Evolutionary conservation across 1,140 invertebrate species (phyloP), one percentile per base, ranked within the genome.

Genomic region (Sinonovacula constricta): DNA sequence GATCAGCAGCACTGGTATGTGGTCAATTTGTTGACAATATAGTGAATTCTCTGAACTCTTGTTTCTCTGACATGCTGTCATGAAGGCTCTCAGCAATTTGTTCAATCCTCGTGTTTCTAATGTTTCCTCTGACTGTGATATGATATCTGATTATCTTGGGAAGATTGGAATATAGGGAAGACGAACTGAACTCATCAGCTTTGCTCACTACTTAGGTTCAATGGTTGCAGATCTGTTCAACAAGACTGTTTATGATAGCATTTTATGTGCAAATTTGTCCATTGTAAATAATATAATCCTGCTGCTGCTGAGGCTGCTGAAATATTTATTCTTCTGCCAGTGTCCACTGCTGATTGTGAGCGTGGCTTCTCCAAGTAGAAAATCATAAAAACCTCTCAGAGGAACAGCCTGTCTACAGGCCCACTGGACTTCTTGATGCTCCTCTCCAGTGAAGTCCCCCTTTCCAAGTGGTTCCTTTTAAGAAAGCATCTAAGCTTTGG

Each of bases 301-400:
- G 60, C 60, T 24, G 7, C 60, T 36, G 60, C 60, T 36, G 33
- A 63, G 60, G 60, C 60, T 63, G 30, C 60, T 12, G 33, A 63
- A 24, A 4, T 31, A 22, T 36, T 63, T 14, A 31, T 63, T 63
- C 3, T 22, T 36, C 31, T 63, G 2, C 60, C 60, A 2, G n/a
- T 36, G 7, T 63, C 60, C 33, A 63, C 60, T 3, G 31, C 60
- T 36, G 60, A 63, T 34, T 63, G 60, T 39, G 60, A 63, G 33
- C 3, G 60, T 5, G 60, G 22, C n/a, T 63, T 63, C 24, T 59
- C 57, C 4, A 59, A 59, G 57, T 31, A 59, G 57, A 59, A 59
- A 10, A 3, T 59, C 4, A 59, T 59, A 10, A 59, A 59, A n/a
- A 59, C 57, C 24, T 12, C 3, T 28, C 26, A 30, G 5, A 26